Evolutionary conservation across 2,888 invertebrate genomes (phyloP), one percentile per base, ranked within the genome.

Genomic region (Heliconius cydno): DNA sequence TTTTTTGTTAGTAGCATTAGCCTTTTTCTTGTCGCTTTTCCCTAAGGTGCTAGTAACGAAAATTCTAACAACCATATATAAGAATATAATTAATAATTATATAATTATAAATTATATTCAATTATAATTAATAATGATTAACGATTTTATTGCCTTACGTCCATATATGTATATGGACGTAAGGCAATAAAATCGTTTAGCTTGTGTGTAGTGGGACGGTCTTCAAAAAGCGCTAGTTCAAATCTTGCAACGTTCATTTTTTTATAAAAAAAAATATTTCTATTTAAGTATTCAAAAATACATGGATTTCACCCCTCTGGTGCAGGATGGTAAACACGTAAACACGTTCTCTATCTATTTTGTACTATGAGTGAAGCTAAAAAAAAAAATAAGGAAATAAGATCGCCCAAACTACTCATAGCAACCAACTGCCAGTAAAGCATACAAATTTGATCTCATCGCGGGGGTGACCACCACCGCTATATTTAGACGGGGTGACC

Each of bases 401-500:
- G 41, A 41, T 41, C 67, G 30, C 22, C 15, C 70, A 77, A 78
- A 74, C 60, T 63, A 81, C 73, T 25, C 67, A 66, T 67, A 41
- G 57, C 38, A 30, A 19, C 28, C 73, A 67, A 78, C 67, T 60
- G 67, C 73, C 67, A 60, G 57, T 65, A 73, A 66, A 71, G 73
- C 73, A 74, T 52, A 78, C 78, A 67, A 78, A 78, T 78, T 73
- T 73, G 73, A 66, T 68, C 73, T 79, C 70, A 52, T 38, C 66
- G n/a, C 30, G 76, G 76, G 75, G 76, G 79, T 70, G 76, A 57
- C 71, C 73, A 57, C 70, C 76, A 13, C 80, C 30, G 80, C 79
- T 83, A 83, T 83, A 84, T 84, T 84, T 83, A 83, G 84, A 79
- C 79, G 81, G 83, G 82, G 81, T 79, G 83, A 78, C 68, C 78